Percentiles rank a stretch among this genome's conserved stretches.
Evolutionary conservation across 2,797 vertebrate species (phyloP).

Genomic region (Gouania willdenowi): DNA sequence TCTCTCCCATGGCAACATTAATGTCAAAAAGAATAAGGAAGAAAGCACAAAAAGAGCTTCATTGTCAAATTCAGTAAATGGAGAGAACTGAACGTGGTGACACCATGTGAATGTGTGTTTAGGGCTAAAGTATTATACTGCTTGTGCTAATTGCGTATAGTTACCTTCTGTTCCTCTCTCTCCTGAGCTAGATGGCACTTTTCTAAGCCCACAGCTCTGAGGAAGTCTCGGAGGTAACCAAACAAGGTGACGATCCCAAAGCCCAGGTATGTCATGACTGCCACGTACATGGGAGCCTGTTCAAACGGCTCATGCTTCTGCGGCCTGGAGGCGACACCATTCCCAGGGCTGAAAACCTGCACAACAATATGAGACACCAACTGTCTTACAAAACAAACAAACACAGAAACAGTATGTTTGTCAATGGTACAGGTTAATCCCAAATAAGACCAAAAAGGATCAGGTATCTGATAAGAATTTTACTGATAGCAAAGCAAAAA

Average conservation of each 20-base stretch:
- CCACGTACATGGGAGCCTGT: slow-evolving; percentile 86
- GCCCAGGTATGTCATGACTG: slow-evolving; percentile 88
- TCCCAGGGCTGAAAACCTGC: slow-evolving; percentile 77
- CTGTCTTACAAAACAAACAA: slow-evolving; percentile 16
- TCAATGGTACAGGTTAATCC: too few relatives aligned
- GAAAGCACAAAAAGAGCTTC: slow-evolving; percentile 22
- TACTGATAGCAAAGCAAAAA: too few relatives aligned
- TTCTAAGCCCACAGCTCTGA: slow-evolving; percentile 87
- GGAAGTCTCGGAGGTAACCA: slow-evolving; percentile 91
- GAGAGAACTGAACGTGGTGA: slow-evolving; percentile 42
- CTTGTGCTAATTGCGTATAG: slow-evolving; percentile 25
- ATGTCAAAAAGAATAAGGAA: slow-evolving; percentile 29
- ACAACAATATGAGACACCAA: slow-evolving; percentile 41
- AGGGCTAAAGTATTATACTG: slow-evolving; percentile 8
- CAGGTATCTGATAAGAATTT: too few relatives aligned
- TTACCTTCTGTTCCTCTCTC: slow-evolving; percentile 88
- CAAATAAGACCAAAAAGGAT: too few relatives aligned
- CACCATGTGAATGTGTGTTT: slow-evolving; percentile 15
- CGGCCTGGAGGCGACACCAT: slow-evolving; percentile 51
- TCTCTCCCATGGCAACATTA: slow-evolving; percentile 63
- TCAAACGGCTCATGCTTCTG: slow-evolving; percentile 79
- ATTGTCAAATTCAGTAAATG: slow-evolving; percentile 53
- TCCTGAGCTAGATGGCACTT: slow-evolving; percentile 84
- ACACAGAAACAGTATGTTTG: too few relatives aligned
- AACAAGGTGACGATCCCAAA: slow-evolving; percentile 89